Evolutionary conservation across 2,113 vertebrate genomes (phyloP).

Genomic region (Campylomormyrus tamandua): DNA sequence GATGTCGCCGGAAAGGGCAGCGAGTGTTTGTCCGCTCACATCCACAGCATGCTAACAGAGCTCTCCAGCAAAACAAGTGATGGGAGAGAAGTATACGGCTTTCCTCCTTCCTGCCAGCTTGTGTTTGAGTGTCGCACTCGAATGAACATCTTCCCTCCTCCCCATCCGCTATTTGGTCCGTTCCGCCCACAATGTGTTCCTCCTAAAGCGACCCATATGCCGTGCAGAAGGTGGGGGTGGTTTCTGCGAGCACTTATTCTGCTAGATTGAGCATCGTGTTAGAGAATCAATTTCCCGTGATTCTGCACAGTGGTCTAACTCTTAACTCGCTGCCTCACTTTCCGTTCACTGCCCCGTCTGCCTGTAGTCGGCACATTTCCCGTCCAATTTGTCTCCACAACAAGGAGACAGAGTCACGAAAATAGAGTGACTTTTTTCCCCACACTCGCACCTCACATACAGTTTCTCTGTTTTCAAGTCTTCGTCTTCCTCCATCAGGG

Average conservation of each 20-base stretch:
- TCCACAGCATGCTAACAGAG: background rate
- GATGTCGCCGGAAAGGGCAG: background rate
- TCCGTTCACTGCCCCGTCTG: background rate
- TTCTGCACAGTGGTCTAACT: conserved; percentile 8
- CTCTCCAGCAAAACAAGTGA: background rate
- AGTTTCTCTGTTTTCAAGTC: background rate
- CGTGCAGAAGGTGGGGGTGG: background rate
- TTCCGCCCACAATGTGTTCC: background rate
- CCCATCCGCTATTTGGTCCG: background rate
- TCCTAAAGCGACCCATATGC: conserved; percentile 9
- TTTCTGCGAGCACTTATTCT: background rate
- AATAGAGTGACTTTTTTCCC: background rate
- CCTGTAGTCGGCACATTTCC: background rate
- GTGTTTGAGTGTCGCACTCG: background rate
- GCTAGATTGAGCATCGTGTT: conserved; percentile 15
- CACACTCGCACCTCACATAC: background rate
- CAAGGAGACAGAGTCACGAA: background rate
- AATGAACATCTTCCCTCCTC: background rate
- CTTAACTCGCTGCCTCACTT: background rate
- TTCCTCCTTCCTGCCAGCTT: background rate
- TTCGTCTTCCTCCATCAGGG: background rate
- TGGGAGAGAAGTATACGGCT: background rate
- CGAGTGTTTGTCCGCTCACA: background rate
- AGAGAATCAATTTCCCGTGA: conserved; percentile 13
- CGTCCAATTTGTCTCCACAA: background rate